Evolutionary conservation across 2,797 vertebrate species (phyloP).

Genomic region (Tapirus indicus): DNA sequence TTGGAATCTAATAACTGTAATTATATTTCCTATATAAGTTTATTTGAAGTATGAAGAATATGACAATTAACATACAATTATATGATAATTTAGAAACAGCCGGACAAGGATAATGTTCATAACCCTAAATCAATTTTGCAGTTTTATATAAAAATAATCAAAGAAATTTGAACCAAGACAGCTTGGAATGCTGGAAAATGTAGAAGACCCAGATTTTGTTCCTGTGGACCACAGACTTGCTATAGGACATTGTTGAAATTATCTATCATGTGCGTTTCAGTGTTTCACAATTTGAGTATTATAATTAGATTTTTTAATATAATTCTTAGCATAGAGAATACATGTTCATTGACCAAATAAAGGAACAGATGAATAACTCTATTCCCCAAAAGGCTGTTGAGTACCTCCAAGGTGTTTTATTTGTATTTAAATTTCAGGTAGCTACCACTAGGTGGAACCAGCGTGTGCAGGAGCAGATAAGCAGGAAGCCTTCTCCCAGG

Average conservation of each 20-base stretch:
- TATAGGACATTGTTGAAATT: background rate
- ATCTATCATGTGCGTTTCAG: background rate
- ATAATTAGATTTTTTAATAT: background rate
- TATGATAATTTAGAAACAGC: conserved; percentile 38
- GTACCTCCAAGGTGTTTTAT: background rate
- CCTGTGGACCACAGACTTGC: background rate
- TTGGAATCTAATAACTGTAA: conserved; percentile 61
- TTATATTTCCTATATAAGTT: conserved; percentile 62
- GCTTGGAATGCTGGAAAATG: background rate
- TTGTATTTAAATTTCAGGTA: background rate
- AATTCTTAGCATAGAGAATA: background rate
- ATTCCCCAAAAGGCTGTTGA: background rate
- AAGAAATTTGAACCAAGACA: conserved; percentile 30
- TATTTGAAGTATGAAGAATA: conserved; percentile 56
- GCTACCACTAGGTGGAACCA: background rate
- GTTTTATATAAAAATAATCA: conserved; percentile 61
- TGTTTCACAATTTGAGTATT: conserved; percentile 30
- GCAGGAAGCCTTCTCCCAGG: background rate
- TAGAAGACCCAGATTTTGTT: conserved; percentile 9
- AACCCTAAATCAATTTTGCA: conserved; percentile 5
- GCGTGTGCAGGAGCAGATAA: background rate
- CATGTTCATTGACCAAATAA: conserved; percentile 11
- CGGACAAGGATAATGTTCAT: conserved; percentile 22
- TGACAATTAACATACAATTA: conserved; percentile 42
- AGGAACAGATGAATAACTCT: conserved; percentile 3